Conservation (phyloP, 2,888 invertebrate genomes). For the Ophion ventricosus region DNA sequence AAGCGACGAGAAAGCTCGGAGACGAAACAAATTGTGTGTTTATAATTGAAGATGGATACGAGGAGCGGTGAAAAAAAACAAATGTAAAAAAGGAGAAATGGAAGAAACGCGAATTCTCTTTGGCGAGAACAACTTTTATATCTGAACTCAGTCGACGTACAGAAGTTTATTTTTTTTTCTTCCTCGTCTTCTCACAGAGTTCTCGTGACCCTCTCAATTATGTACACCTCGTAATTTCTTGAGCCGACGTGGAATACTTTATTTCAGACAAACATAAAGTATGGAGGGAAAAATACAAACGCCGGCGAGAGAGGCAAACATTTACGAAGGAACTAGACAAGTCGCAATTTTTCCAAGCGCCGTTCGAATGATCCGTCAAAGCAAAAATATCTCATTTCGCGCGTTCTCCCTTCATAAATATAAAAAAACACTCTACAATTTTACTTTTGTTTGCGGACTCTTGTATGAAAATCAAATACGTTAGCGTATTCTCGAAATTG, state of each 20-base stretch:
- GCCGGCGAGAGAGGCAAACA: conserved; percentile 46
- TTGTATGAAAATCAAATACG: no score
- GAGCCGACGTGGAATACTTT: conserved; percentile 48
- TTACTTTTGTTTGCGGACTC: background rate
- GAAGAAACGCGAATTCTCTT: conserved; percentile 28
- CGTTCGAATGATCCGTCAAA: conserved; percentile 75
- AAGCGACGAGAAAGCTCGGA: conserved; percentile 4
- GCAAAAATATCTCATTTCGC: conserved; percentile 66
- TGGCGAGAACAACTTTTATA: conserved; percentile 22
- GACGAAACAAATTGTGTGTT: conserved; percentile 56
- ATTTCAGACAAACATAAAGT: conserved; percentile 30
- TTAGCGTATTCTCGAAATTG: background rate
- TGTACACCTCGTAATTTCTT: conserved; percentile 56
- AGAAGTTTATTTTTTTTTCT: conserved; percentile 30
- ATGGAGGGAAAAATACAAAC: conserved; percentile 45
- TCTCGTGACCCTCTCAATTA: conserved; percentile 56
- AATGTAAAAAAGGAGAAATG: conserved; percentile 33
- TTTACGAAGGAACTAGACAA: conserved; percentile 57
- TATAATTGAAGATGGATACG: conserved; percentile 46
- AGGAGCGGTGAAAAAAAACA: conserved; percentile 25
- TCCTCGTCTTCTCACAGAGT: conserved; percentile 19
- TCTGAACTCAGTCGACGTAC: conserved; percentile 10
- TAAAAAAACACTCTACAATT: conserved; percentile 13
- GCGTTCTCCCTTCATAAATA: conserved; percentile 66
- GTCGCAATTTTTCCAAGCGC: conserved; percentile 69